Conservation (phyloP, 2,113 vertebrate species). For the Gymnorhina tibicen region DNA sequence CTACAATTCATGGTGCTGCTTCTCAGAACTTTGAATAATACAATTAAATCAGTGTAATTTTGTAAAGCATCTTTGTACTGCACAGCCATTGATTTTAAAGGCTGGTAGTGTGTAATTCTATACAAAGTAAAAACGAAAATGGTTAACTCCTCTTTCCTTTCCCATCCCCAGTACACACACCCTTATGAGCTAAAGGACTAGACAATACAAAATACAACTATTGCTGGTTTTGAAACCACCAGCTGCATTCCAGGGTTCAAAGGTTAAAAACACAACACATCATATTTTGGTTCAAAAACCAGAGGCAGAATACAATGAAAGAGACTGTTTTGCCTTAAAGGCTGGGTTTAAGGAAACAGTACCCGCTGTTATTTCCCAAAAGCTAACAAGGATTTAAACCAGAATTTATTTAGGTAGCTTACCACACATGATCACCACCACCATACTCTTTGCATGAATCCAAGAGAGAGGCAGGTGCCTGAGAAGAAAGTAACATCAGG, state of each 20-base stretch:
- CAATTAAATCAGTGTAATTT: not conserved
- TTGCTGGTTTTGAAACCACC: not conserved
- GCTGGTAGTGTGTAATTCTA: not conserved
- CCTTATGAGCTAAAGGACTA: not conserved
- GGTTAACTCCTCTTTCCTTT: not conserved
- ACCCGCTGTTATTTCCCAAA: not conserved
- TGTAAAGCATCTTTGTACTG: not conserved
- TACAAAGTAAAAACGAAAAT: not conserved
- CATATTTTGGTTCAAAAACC: not conserved
- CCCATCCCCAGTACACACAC: not conserved
- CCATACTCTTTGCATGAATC: slow-evolving; percentile 29
- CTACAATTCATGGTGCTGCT: not conserved
- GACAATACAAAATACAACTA: not conserved
- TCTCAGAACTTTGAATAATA: not conserved
- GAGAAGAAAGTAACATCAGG: not conserved
- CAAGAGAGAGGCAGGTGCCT: slow-evolving; percentile 54
- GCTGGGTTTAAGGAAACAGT: not conserved
- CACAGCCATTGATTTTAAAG: not conserved
- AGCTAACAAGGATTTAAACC: not conserved
- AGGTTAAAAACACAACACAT: not conserved
- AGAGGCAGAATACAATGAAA: not conserved
- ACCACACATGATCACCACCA: slow-evolving; percentile 64
- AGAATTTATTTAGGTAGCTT: not conserved
- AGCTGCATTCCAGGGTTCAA: not conserved
- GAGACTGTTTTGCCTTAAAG: not conserved